Evolutionary conservation across 2,888 invertebrate species (phyloP).

Genomic region (Quadriops clusia): DNA sequence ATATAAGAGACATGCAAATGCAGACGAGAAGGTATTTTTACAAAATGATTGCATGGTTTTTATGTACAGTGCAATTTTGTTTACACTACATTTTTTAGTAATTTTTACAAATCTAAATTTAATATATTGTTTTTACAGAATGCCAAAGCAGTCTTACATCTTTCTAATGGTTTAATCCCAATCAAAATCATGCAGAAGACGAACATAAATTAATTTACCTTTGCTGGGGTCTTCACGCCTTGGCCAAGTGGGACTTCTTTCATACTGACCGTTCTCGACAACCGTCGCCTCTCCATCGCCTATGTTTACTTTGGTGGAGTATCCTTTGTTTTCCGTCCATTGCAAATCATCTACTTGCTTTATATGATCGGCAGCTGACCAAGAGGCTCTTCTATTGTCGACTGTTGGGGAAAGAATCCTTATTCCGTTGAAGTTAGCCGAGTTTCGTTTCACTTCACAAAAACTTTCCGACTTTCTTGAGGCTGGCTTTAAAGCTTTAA

Average conservation of each 20-base stretch:
- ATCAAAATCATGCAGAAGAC: conserved; percentile 3
- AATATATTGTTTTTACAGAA: conserved; percentile 5
- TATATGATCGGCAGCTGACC: conserved; percentile 41
- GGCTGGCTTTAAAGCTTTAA: conserved; percentile 28
- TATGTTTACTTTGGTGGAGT: conserved; percentile 48
- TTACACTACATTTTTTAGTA: conserved; percentile 4
- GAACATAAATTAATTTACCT: conserved; percentile 23
- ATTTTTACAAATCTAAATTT: conserved; percentile 1
- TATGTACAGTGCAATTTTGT: no score
- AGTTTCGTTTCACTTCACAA: conserved; percentile 11
- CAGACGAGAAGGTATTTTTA: conserved; percentile 22
- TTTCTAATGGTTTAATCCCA: conserved; percentile 1
- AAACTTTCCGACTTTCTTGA: conserved; percentile 15
- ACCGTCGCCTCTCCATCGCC: conserved; percentile 37
- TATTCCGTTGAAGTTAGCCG: conserved; percentile 14
- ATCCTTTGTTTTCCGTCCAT: conserved; percentile 35
- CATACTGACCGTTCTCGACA: conserved; percentile 28
- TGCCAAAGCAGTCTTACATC: conserved; percentile 1
- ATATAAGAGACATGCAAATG: conserved; percentile 24
- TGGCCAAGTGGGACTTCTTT: conserved; percentile 28
- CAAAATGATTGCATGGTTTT: no score
- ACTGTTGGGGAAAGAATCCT: conserved; percentile 15
- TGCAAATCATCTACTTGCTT: conserved; percentile 37
- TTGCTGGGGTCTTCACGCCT: conserved; percentile 26
- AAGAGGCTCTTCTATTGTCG: conserved; percentile 23